A percentile compares a stretch with the other conserved stretches of the same genome.
phyloP scores from a whole-genome alignment of 1,140 invertebrate species.

The Panonychus citri region DNA sequence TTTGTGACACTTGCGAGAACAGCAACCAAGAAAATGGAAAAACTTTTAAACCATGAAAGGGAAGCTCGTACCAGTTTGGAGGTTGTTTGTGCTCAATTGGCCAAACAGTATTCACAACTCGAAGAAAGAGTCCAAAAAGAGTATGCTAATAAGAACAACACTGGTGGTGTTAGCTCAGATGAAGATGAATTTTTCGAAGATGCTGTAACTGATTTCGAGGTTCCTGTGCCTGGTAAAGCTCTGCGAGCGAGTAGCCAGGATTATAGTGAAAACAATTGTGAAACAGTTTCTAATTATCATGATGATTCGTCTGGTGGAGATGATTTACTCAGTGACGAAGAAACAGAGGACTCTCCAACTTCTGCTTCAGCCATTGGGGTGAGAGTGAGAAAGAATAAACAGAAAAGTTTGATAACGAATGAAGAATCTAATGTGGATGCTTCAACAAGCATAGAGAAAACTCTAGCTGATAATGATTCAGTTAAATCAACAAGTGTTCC shows the following conservation, averaged over 20 bases:
- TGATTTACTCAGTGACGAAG: slow-evolving; percentile 20
- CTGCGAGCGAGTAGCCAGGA: slow-evolving; percentile 16
- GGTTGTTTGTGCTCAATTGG: slow-evolving; percentile 89
- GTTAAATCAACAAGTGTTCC: neutral
- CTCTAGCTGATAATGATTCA: neutral
- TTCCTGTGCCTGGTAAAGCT: slow-evolving; percentile 22
- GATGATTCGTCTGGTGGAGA: neutral
- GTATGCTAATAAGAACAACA: slow-evolving; percentile 8
- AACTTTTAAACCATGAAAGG: slow-evolving; percentile 72
- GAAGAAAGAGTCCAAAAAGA: slow-evolving; percentile 43
- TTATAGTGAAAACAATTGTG: neutral
- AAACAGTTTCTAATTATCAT: too few species aligned
- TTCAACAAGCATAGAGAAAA: neutral
- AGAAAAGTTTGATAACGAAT: neutral
- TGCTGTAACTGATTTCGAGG: slow-evolving; percentile 25
- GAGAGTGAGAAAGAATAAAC: slow-evolving; percentile 16
- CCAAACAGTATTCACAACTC: slow-evolving; percentile 78
- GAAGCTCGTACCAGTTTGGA: slow-evolving; percentile 80
- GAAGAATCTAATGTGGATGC: neutral
- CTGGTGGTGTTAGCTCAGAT: slow-evolving; percentile 26
- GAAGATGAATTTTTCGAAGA: slow-evolving; percentile 70
- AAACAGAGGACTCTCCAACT: too few species aligned
- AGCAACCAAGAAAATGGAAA: slow-evolving; percentile 69
- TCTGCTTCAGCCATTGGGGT: slow-evolving; percentile 17
- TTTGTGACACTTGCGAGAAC: slow-evolving; percentile 62